Conservation (phyloP, 2,797 vertebrate species). For the Luscinia megarhynchos region DNA sequence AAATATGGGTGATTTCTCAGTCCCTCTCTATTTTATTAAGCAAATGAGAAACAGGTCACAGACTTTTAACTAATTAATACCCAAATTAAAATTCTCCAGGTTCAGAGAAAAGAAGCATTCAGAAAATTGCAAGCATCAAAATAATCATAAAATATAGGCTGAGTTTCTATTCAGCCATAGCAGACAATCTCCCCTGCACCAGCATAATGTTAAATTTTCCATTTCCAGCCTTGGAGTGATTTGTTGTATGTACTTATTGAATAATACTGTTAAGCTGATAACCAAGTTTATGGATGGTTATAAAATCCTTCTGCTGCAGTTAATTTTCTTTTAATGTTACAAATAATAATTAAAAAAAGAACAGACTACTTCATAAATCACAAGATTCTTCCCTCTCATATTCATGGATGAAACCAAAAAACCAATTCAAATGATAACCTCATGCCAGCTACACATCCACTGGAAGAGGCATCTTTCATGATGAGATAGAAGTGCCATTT, state of each 20-base stretch:
- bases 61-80: background rate
- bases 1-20: background rate
- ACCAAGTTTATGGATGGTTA: background rate
- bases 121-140: background rate
- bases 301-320: conserved; percentile 33
- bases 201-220: background rate
- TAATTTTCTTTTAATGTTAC: conserved; percentile 31
- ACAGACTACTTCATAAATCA: conserved; percentile 1
- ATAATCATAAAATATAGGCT: background rate
- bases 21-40: background rate
- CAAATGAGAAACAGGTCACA: background rate
- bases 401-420: background rate
- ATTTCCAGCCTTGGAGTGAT: background rate
- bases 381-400: background rate
- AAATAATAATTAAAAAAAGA: conserved; percentile 30
- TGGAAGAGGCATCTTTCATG: conserved; percentile 1
- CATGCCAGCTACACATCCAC: background rate
- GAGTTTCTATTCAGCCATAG: background rate
- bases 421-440: background rate
- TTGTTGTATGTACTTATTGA: conserved; percentile 4
- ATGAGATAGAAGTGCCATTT: conserved; percentile 38
- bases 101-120: background rate
- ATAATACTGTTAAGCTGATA: conserved; percentile 7
- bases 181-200: background rate
- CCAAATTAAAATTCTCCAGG: background rate